A percentile compares a stretch with the other conserved stretches of the same genome.
phyloP scores from a whole-genome alignment of 2,113 vertebrate species.

The Rhinopithecus roxellana region DNA sequence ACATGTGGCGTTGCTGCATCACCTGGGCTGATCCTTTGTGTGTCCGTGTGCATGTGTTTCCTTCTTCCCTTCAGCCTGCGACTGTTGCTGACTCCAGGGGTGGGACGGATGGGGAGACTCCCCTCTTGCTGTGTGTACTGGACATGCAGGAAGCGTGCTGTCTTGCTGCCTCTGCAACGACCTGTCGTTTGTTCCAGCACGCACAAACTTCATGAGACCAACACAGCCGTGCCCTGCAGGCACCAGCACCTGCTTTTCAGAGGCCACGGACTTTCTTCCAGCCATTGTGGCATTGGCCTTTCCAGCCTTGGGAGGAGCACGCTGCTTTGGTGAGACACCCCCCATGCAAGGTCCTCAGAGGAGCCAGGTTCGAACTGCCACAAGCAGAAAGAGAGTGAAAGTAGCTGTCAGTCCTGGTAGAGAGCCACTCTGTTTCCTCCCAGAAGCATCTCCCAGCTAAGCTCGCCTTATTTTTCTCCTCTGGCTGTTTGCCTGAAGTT shows the following conservation, averaged over 20 bases:
- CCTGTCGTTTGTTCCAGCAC: neutral
- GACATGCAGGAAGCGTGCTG: conserved; percentile 48
- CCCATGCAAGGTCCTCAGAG: neutral
- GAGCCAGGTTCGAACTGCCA: neutral
- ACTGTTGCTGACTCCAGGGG: conserved; percentile 43
- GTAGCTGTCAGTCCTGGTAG: rapidly evolving
- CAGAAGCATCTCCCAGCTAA: neutral
- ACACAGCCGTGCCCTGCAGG: neutral
- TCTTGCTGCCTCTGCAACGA: conserved; percentile 57
- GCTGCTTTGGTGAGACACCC: neutral
- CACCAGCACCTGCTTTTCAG: neutral
- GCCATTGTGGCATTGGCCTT: neutral
- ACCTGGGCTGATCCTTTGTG: conserved; percentile 40
- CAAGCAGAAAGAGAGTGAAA: neutral
- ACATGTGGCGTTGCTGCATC: conserved; percentile 43
- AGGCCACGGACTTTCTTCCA: neutral
- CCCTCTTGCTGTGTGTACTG: conserved; percentile 49
- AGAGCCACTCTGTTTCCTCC: neutral
- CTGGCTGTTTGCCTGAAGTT: neutral
- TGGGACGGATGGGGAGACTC: neutral
- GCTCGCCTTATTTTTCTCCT: too few species aligned
- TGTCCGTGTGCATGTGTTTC: neutral
- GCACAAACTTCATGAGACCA: neutral
- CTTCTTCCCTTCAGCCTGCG: conserved; percentile 40
- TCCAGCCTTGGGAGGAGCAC: neutral